Conservation (phyloP, 2,797 vertebrate species). For the Adrianichthys oophorus region DNA sequence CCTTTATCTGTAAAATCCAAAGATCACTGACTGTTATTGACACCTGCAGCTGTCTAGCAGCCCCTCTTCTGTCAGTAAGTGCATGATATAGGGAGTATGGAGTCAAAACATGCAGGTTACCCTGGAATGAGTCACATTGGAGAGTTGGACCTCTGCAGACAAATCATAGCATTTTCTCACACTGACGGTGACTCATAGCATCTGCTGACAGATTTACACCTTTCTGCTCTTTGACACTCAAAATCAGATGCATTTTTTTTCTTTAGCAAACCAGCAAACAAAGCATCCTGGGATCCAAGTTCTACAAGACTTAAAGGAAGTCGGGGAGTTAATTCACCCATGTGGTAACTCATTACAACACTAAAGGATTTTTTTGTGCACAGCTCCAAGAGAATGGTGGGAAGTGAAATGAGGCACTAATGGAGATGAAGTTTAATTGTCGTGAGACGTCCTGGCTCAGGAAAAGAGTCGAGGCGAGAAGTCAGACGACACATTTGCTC, state of each 20-base stretch:
- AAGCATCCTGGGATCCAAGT: constrained; percentile 5
- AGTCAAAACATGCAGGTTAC: background rate
- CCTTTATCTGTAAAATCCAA: no score
- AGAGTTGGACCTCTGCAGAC: constrained; percentile 1
- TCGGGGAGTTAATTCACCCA: constrained; percentile 14
- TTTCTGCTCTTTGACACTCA: background rate
- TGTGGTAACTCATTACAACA: background rate
- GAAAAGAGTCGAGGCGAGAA: background rate
- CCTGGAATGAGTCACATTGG: constrained; percentile 4
- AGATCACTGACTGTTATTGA: background rate
- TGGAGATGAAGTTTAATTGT: constrained; percentile 5
- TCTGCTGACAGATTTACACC: constrained; percentile 3
- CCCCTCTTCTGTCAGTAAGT: background rate
- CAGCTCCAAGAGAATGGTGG: constrained; percentile 29
- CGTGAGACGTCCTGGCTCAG: constrained; percentile 4
- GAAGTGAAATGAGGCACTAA: constrained; percentile 15
- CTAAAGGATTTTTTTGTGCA: background rate
- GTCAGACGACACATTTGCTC: constrained; percentile 3
- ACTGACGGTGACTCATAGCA: constrained; percentile 7
- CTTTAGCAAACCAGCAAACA: constrained; percentile 8
- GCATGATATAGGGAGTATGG: background rate
- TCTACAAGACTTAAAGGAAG: constrained; percentile 11
- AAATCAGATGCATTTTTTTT: constrained; percentile 6
- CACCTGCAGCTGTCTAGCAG: constrained; percentile 4
- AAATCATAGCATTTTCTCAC: constrained; percentile 22